These are phyloP conservation scores for Xiphorhynchus erythropygius DNA, from an alignment of 2,797 vertebrate species.

Conservation along the genomic window DNA sequence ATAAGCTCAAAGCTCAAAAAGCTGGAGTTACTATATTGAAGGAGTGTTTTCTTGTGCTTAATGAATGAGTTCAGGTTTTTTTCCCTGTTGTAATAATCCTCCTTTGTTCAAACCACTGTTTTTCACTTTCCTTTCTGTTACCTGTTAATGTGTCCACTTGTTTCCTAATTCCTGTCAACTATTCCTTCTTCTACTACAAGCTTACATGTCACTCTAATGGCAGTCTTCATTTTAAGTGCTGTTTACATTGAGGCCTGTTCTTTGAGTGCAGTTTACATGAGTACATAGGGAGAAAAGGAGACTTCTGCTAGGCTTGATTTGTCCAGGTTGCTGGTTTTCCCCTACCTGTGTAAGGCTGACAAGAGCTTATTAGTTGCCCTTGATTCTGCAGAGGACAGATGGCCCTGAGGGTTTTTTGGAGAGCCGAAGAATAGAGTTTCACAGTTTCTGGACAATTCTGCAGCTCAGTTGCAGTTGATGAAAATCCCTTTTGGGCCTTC, in stretches of 20 bases:
- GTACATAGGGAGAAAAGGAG: background rate
- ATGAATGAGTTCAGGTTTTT: background rate
- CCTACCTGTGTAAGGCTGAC: background rate
- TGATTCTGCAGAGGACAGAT: background rate
- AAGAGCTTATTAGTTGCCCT: background rate
- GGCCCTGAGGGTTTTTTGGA: background rate
- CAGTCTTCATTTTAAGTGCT: background rate
- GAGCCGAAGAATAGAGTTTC: background rate
- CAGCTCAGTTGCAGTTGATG: background rate
- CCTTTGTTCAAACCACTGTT: background rate
- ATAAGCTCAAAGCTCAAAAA: background rate
- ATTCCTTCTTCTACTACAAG: background rate
- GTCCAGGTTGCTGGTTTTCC: background rate
- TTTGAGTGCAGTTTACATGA: background rate
- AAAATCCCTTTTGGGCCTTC: background rate
- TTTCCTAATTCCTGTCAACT: background rate
- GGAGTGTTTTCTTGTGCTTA: background rate
- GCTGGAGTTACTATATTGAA: background rate
- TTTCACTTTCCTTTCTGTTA: background rate
- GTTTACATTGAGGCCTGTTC: background rate
- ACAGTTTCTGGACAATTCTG: background rate
- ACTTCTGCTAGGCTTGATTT: background rate
- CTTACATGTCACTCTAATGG: rapidly evolving
- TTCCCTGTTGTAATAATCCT: background rate
- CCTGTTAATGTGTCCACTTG: background rate